These are phyloP conservation scores for Brachylomia viminalis DNA, from an alignment of 2,888 invertebrate species.

Conservation along the genomic window DNA sequence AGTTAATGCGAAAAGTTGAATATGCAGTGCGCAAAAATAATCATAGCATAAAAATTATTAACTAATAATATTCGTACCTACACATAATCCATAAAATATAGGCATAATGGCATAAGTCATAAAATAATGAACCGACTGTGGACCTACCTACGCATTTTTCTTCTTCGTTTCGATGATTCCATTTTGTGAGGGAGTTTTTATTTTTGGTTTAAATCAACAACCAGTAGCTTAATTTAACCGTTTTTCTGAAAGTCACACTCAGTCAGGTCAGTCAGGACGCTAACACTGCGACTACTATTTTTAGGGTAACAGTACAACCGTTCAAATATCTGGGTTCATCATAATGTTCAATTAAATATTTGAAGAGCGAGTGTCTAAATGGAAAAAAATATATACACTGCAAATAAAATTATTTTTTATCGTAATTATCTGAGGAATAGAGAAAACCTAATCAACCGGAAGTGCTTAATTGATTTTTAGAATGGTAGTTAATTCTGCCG, in stretches of 20 bases:
- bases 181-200: background rate
- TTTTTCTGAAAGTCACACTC: background rate
- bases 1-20: background rate
- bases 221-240: background rate
- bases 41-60: too few relatives aligned
- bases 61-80: too few relatives aligned
- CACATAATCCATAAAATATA: background rate
- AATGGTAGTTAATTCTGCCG: slow-evolving; percentile 43
- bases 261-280: too few relatives aligned
- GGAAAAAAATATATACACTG: background rate
- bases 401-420: background rate
- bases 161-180: background rate
- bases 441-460: slow-evolving; percentile 36
- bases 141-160: background rate
- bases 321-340: background rate
- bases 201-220: background rate
- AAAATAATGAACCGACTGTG: background rate
- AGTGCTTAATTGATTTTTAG: slow-evolving; percentile 32
- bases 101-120: background rate
- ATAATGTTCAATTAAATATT: too few relatives aligned
- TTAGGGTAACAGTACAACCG: background rate
- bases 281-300: background rate
- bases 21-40: background rate
- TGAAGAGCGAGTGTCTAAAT: too few relatives aligned
- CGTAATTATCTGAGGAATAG: background rate